Evolutionary conservation across 2,888 invertebrate species (phyloP).

Genomic region (Actias luna): DNA sequence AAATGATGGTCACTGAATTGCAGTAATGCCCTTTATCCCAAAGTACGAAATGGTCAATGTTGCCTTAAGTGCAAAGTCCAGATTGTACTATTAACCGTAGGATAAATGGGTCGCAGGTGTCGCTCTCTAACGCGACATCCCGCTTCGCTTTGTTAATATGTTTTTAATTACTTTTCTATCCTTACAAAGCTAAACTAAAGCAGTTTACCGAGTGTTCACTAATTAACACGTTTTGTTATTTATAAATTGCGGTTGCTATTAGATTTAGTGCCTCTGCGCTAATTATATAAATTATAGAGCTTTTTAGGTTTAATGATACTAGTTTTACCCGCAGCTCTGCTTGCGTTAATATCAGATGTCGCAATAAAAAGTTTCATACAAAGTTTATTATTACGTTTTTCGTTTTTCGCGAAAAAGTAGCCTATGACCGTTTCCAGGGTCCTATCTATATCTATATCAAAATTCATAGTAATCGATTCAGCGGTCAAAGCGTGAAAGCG

Average conservation of each 20-base stretch:
- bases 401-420: no score
- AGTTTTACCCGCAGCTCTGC: no score
- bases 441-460: no score
- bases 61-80: conserved; percentile 24
- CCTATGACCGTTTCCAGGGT: no score
- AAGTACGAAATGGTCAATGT: background rate
- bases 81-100: conserved; percentile 48
- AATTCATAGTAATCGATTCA: no score
- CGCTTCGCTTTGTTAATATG: conserved; percentile 59
- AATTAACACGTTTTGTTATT: background rate
- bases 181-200: conserved; percentile 42
- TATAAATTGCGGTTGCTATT: background rate
- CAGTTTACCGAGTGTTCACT: conserved; percentile 31
- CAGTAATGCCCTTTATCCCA: background rate
- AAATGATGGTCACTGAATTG: background rate
- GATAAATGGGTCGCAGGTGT: conserved; percentile 52
- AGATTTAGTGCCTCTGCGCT: background rate
- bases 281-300: background rate
- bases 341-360: no score
- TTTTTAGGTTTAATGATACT: background rate
- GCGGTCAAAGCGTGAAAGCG: no score
- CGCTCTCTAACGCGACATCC: conserved; percentile 34
- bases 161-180: conserved; percentile 69
- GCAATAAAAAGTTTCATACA: no score
- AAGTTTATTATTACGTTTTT: no score